phyloP scores from a whole-genome alignment of 2,113 vertebrate genomes.

The Scomber scombrus region DNA sequence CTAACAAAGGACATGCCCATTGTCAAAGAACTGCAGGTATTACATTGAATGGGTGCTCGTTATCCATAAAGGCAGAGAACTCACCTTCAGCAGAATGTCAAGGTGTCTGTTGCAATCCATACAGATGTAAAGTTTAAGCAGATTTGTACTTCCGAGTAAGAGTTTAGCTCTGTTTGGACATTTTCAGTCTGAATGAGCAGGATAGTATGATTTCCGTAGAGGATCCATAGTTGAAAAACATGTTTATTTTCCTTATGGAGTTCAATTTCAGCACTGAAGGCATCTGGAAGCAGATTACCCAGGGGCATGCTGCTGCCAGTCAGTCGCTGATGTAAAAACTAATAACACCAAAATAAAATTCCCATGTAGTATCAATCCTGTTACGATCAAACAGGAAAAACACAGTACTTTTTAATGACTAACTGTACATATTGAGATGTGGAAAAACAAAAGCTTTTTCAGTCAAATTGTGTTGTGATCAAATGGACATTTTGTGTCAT shows the following conservation, averaged over 20 bases:
- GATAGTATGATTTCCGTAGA: not conserved
- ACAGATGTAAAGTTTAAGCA: not conserved
- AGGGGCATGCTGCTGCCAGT: not conserved
- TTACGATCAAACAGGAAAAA: not conserved
- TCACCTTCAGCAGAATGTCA: not conserved
- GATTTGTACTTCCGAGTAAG: too few species aligned
- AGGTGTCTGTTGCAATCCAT: not conserved
- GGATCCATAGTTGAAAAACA: conserved; percentile 27
- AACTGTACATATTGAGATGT: not conserved
- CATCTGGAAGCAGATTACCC: conserved; percentile 39
- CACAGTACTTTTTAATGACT: not conserved
- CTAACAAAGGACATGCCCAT: conserved; percentile 14
- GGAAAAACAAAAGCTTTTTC: too few species aligned
- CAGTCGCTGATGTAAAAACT: conserved; percentile 26
- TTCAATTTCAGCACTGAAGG: conserved; percentile 20
- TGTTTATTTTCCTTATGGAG: not conserved
- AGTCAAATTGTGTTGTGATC: too few species aligned
- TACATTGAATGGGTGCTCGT: not conserved
- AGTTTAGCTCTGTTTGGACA: not conserved
- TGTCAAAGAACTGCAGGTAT: conserved; percentile 5
- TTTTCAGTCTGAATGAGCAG: not conserved
- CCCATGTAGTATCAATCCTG: too few species aligned
- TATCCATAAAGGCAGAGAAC: conserved; percentile 16
- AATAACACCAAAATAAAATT: not conserved
- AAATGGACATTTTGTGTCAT: too few species aligned